Percentiles rank a stretch among this genome's conserved stretches.
These are phyloP conservation scores for Polypterus senegalus DNA, from an alignment of 2,113 vertebrate species.

Conservation along the genomic window DNA sequence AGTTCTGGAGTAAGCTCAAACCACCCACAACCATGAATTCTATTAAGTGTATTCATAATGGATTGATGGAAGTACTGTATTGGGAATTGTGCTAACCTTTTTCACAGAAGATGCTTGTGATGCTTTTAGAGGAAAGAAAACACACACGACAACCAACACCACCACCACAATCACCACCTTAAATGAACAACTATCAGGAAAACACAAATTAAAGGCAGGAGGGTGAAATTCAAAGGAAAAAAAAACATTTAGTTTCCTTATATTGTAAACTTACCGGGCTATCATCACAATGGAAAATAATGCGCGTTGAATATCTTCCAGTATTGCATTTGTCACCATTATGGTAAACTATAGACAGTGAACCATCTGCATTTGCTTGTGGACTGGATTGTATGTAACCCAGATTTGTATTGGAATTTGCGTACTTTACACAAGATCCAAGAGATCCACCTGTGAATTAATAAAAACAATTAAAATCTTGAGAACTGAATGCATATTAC, in stretches of 20 bases:
- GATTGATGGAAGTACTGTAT: too few species aligned
- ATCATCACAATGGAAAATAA: slow-evolving; percentile 77
- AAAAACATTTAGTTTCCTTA: neutral
- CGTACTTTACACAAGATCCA: slow-evolving; percentile 63
- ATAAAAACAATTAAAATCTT: neutral
- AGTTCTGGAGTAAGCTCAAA: too few species aligned
- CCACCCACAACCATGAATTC: too few species aligned
- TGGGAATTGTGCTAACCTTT: too few species aligned
- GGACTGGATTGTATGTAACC: slow-evolving; percentile 79
- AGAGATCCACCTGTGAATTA: slow-evolving; percentile 57
- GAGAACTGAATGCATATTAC: too few species aligned
- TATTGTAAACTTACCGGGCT: slow-evolving; percentile 43
- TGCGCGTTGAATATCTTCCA: slow-evolving; percentile 69
- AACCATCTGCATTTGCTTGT: slow-evolving; percentile 63
- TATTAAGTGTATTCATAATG: too few species aligned
- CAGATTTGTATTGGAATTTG: slow-evolving; percentile 49
- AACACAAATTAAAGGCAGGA: too few species aligned
- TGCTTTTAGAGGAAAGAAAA: too few species aligned
- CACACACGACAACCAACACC: too few species aligned
- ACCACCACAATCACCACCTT: too few species aligned
- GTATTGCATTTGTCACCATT: slow-evolving; percentile 66
- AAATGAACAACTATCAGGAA: too few species aligned
- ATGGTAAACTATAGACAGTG: slow-evolving; percentile 73
- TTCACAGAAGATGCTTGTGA: too few species aligned
- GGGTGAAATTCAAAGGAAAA: neutral